Base-by-base conservation (phyloP, 2,888 invertebrate species). In the Spicauda simplicius region DNA sequence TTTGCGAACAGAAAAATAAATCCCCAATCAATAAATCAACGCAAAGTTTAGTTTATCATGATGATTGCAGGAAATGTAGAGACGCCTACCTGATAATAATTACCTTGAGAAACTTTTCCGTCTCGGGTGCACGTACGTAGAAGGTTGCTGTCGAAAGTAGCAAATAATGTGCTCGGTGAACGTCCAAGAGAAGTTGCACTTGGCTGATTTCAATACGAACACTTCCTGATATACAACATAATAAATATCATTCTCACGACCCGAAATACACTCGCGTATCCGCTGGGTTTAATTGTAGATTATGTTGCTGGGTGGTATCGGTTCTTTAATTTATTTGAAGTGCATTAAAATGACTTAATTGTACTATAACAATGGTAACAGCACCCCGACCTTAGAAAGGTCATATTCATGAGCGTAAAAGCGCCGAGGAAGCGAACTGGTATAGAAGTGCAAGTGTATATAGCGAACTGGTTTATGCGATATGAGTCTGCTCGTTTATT, bases 401-500 rank as follows among this genome's bases (percentile, higher is more conserved):
- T 79, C 76, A 72, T 72, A 76, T 79, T 77, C 75, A 77, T 76
- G 71, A 78, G 74, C 76, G 76, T 80, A 81, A 84, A 84, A 86
- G 82, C 77, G 75, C 71, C 71, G 64, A 75, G 77, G 77, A 80
- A 80, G 58, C 57, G 20, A 80, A 76, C 78, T 75, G 76, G 77
- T 75, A 80, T 80, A 80, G 81, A 80, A 88, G 85, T 85, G 86
- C 87, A 88, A 89, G 89, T 88, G 85, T 37, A 33, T 81, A 81
- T 69, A 59, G 73, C 77, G 80, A 87, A 88, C 90, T 83, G 87
- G 90, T 90, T 88, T 80, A 77, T 73, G 78, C 72, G 76, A 71
- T 71, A 70, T 69, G 72, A 73, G 74, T 74, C 72, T 71, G 71
- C 68, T 71, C 72, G 64, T 68, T 65, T 75, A 70, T 71, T 74